phyloP scores from a whole-genome alignment of 2,888 invertebrate species.

The Amblyteles armatorius region DNA sequence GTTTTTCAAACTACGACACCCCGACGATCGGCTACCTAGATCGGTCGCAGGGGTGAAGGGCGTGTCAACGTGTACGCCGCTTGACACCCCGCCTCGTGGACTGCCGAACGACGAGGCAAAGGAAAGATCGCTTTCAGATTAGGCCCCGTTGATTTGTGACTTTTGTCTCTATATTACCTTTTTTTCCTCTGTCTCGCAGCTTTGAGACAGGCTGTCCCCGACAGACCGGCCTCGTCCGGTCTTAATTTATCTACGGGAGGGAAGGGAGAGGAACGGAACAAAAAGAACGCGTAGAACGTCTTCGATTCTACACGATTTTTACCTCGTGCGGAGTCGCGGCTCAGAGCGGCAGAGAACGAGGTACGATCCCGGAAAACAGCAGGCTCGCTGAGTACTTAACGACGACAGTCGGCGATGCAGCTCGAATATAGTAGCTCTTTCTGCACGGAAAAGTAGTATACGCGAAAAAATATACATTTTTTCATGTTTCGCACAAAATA shows the following conservation, averaged over 20 bases:
- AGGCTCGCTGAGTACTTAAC: conserved; percentile 9
- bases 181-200: conserved; percentile 13
- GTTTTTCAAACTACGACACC: conserved; percentile 48
- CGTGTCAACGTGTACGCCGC: conserved; percentile 58
- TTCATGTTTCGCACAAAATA: too few species aligned
- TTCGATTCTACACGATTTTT: neutral
- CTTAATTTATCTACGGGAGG: conserved; percentile 43
- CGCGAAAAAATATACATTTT: too few species aligned
- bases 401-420: conserved; percentile 46
- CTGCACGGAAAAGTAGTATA: too few species aligned
- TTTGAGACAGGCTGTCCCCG: conserved; percentile 14
- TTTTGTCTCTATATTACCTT: conserved; percentile 66
- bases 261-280: neutral
- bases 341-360: neutral
- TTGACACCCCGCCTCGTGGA: conserved; percentile 56
- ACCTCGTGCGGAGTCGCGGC: neutral
- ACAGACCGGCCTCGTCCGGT: conserved; percentile 3
- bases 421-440: conserved; percentile 13
- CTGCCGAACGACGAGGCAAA: conserved; percentile 38
- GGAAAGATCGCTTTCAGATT: conserved; percentile 60
- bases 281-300: neutral
- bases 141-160: conserved; percentile 69
- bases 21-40: conserved; percentile 26
- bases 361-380: neutral
- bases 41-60: conserved; percentile 49